Conservation (phyloP, 1,140 invertebrate species). For the Oedothorax gibbosus region DNA sequence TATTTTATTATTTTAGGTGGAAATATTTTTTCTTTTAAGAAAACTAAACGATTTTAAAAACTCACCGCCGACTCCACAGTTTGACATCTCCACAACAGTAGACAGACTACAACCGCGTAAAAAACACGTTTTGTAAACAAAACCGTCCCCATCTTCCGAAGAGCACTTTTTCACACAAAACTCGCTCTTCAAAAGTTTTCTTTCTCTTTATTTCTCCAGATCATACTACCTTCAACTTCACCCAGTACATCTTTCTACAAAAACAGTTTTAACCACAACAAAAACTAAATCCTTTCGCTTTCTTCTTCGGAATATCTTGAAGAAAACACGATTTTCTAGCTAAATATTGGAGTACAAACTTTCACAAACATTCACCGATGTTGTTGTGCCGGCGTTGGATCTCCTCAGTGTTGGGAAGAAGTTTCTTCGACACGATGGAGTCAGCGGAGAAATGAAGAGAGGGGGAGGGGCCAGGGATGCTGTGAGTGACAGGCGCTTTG, state of each 20-base stretch:
- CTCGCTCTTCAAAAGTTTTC: no score
- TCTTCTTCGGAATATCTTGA: no score
- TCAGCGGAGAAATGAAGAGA: slow-evolving; percentile 4
- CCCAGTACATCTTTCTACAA: no score
- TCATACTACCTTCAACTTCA: no score
- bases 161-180: no score
- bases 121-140: slow-evolving; percentile 4
- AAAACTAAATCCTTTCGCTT: no score
- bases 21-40: no score
- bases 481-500: slow-evolving; percentile 21
- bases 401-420: slow-evolving; percentile 1
- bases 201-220: no score
- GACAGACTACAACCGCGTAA: background rate
- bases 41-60: background rate
- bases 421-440: slow-evolving; percentile 22
- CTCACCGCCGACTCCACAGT: slow-evolving; percentile 43
- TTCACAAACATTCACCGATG: background rate
- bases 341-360: background rate
- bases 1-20: no score
- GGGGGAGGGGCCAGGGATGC: background rate
- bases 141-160: background rate
- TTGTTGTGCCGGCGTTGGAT: background rate
- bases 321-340: no score
- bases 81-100: background rate
- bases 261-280: no score